Evolutionary conservation across 2,888 invertebrate genomes (phyloP).

Genomic region (Lithosia quadra): DNA sequence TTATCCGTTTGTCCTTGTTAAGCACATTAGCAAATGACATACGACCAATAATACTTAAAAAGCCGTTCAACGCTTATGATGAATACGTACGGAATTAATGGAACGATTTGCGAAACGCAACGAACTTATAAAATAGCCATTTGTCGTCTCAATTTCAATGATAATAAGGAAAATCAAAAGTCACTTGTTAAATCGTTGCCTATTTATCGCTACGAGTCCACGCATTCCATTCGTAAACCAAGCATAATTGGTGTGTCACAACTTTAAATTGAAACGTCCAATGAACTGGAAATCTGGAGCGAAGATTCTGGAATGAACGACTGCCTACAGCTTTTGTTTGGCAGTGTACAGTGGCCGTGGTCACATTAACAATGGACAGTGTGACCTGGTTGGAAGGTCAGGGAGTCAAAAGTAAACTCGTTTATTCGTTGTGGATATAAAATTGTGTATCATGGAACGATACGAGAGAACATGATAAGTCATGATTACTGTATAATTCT

Average conservation of each 20-base stretch:
- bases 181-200: constrained; percentile 13
- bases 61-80: neutral
- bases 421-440: too few relatives aligned
- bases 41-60: neutral
- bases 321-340: neutral
- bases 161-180: constrained; percentile 16
- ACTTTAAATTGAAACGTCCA: constrained; percentile 39
- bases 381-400: neutral
- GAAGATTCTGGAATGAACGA: constrained; percentile 23
- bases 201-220: constrained; percentile 21
- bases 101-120: neutral
- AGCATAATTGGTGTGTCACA: constrained; percentile 39
- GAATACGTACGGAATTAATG: neutral
- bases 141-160: neutral
- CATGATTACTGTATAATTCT: too few relatives aligned
- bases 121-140: constrained; percentile 3
- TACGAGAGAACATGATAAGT: too few relatives aligned
- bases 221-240: constrained; percentile 33
- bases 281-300: constrained; percentile 18
- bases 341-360: neutral
- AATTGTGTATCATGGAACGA: too few relatives aligned
- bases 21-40: neutral
- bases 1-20: neutral
- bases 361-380: neutral
- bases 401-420: neutral